Conservation (phyloP, 2,797 vertebrate genomes). For the Avahi laniger region DNA sequence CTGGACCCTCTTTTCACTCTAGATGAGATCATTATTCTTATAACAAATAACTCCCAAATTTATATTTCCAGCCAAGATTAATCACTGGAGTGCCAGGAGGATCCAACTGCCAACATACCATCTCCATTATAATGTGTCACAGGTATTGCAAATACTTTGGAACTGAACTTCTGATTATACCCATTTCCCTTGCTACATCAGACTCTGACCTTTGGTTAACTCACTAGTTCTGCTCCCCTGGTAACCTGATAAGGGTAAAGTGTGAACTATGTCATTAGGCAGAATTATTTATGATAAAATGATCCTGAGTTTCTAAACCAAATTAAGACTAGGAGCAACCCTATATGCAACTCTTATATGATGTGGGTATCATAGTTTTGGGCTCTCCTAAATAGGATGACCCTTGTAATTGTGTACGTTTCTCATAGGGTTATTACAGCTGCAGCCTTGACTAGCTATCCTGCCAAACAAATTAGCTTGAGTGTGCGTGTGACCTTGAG, state of each 20-base stretch:
- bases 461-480: not conserved
- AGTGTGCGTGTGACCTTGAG: not conserved
- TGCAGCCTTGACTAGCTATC: not conserved
- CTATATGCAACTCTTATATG: not conserved
- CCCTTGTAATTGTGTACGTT: not conserved
- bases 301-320: not conserved
- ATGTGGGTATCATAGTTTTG: not conserved
- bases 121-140: not conserved
- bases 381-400: not conserved
- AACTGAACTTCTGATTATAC: not conserved
- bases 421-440: not conserved
- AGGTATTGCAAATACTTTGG: not conserved
- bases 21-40: not conserved
- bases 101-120: not conserved
- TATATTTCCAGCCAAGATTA: not conserved
- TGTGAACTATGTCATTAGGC: not conserved
- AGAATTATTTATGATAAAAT: not conserved
- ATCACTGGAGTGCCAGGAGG: not conserved
- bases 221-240: not conserved
- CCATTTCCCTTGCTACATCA: not conserved
- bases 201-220: not conserved
- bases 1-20: not conserved
- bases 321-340: not conserved
- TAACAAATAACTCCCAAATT: not conserved
- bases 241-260: not conserved